phyloP scores from a whole-genome alignment of 2,113 vertebrate genomes.

The Rousettus leschenaultii region DNA sequence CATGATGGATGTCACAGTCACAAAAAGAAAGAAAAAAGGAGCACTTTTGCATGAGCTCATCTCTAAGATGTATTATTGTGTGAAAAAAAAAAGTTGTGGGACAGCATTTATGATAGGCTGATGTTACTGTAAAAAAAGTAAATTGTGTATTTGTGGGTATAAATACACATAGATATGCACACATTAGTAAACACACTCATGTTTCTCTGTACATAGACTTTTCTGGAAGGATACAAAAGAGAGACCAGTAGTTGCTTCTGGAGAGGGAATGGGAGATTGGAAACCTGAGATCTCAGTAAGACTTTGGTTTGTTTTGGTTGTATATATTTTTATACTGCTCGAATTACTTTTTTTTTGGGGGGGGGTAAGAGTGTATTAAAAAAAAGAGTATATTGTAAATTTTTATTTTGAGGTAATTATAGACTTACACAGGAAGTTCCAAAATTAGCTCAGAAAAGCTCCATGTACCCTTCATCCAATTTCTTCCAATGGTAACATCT shows the following conservation, averaged over 20 bases:
- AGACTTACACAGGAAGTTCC: not conserved
- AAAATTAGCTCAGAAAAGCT: not conserved
- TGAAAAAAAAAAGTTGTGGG: not conserved
- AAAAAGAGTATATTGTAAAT: not conserved
- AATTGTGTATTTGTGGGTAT: not conserved
- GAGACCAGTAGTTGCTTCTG: not conserved
- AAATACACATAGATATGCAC: not conserved
- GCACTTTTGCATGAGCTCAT: not conserved
- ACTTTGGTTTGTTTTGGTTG: not conserved
- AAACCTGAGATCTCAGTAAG: not conserved
- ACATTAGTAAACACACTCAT: not conserved
- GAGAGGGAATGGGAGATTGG: not conserved
- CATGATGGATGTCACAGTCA: not conserved
- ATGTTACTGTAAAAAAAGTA: not conserved
- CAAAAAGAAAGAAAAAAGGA: not conserved
- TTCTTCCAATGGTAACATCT: not conserved
- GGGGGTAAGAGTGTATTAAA: not conserved
- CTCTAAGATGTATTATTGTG: not conserved
- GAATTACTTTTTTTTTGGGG: not conserved
- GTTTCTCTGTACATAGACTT: not conserved
- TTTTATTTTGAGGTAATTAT: not conserved
- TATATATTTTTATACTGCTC: not conserved
- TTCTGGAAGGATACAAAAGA: not conserved
- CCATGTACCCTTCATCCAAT: not conserved
- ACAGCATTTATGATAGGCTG: not conserved